Evolutionary conservation across 2,113 vertebrate species (phyloP).

Genomic region (Phrynosoma platyrhinos): DNA sequence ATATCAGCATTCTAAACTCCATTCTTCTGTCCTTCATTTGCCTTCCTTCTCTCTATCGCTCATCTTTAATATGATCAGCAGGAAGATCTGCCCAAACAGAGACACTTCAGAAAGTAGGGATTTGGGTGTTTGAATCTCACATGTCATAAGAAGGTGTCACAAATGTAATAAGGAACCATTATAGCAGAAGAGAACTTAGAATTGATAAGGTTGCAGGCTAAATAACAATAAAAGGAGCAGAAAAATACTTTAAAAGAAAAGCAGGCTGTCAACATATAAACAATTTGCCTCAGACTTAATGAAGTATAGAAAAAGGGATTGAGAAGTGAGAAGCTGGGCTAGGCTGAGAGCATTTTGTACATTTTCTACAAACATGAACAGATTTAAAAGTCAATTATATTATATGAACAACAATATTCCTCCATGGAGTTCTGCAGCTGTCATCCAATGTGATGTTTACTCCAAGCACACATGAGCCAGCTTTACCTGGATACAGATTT

Average conservation of each 20-base stretch:
- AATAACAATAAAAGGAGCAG: not conserved
- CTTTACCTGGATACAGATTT: constrained; percentile 48
- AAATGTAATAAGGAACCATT: not conserved
- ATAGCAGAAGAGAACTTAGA: not conserved
- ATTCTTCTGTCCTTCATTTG: not conserved
- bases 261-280: not conserved
- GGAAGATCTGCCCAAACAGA: not conserved
- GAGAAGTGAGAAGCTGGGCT: not conserved
- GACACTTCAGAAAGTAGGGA: not conserved
- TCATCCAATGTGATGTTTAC: constrained; percentile 42
- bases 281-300: not conserved
- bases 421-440: constrained; percentile 33
- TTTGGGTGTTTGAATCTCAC: not conserved
- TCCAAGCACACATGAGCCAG: constrained; percentile 34
- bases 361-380: not conserved
- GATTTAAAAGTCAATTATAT: constrained; percentile 53
- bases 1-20: not conserved
- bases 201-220: not conserved
- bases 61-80: not conserved
- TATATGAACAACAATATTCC: not conserved
- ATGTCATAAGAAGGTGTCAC: not conserved
- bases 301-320: not conserved
- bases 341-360: constrained; percentile 12
- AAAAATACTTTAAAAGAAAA: not conserved
- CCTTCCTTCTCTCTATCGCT: not conserved